These are phyloP conservation scores for Eilema depressum DNA, from an alignment of 2,888 invertebrate species.

Conservation along the genomic window DNA sequence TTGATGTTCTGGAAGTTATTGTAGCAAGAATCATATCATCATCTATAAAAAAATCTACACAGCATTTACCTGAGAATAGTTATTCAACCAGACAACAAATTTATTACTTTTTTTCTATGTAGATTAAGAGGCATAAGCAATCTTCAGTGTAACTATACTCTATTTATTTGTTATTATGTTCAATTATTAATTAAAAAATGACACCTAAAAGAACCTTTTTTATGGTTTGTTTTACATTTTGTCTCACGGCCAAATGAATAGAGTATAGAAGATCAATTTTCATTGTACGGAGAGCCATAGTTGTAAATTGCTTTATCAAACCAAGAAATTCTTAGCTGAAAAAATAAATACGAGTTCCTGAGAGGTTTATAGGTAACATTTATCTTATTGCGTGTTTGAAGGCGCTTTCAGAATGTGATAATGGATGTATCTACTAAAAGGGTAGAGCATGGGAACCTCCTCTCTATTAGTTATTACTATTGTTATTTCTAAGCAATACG, in stretches of 20 bases:
- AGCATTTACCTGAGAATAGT: constrained; percentile 60
- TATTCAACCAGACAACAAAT: constrained; percentile 73
- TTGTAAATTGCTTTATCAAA: constrained; percentile 84
- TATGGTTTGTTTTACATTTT: too few species aligned
- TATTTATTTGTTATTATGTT: too few species aligned
- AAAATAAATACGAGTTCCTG: constrained; percentile 20
- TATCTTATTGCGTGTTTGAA: constrained; percentile 14
- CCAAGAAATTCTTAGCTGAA: constrained; percentile 62
- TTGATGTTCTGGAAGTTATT: constrained; percentile 69
- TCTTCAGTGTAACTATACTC: constrained; percentile 88
- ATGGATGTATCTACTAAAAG: constrained; percentile 4
- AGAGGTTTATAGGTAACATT: constrained; percentile 1
- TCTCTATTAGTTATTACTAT: not conserved
- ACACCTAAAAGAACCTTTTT: too few species aligned
- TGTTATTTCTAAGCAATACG: not conserved
- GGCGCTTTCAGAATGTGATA: not conserved
- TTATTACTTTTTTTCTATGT: constrained; percentile 43
- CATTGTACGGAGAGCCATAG: constrained; percentile 89
- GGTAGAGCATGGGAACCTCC: not conserved
- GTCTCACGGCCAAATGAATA: too few species aligned
- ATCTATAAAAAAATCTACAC: constrained; percentile 80
- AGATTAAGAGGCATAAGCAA: constrained; percentile 88
- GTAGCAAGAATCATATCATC: constrained; percentile 68
- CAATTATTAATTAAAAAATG: too few species aligned
- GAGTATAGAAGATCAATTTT: constrained; percentile 84